Base-by-base conservation (phyloP, 2,113 vertebrate species). In the Gobiocypris rarus region DNA sequence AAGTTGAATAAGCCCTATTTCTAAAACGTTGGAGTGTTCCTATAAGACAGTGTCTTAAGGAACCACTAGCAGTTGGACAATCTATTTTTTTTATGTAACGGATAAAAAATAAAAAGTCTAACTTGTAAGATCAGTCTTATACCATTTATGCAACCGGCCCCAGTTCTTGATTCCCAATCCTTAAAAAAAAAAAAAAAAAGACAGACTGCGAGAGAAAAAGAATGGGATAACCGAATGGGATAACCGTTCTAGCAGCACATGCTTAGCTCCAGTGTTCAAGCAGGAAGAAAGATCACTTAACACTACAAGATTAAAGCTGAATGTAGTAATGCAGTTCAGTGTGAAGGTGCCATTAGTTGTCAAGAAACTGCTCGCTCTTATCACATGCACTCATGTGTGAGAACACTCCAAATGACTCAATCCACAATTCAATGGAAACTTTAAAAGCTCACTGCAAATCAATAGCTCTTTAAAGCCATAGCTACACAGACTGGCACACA, bases 361-460 rank as follows among this genome's bases (percentile, higher is more conserved):
- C 31, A 41, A n/a, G 22, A 78, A 78, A 9, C 24, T 4, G 19
- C 34, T 78, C 26, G 56, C 38, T 45, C 56, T 78, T 61, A 59
- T 61, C 22, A 5, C 75, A 43, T 61, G 13, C n/a, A 6, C 8
- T 61, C 38, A 61, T 61, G 75, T 78, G 56, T 19, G 34, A 45
- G 34, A 78, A 43, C 75, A 61, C 38, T 59, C 22, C n/a, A 41
- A 77, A 77, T 17, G 11, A 59, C 54, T 15, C 22, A 41, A 77
- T 59, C 34, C 54, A 26, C 54, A 59, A 43, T 61, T 41, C 7
- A 78, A 59, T 59, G 13, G n/a, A 59, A 24, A 31, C 34, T 61
- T 45, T 43, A 45, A 78, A 61, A 45, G n/a, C 75, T 43, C 19
- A 9, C n/a, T 61, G 19, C 19, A 3, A 38, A 59, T 61, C 56